A percentile compares a stretch with the other conserved stretches of the same genome.
phyloP scores from a whole-genome alignment of 1,140 invertebrate genomes.

The Colletes gigas region DNA sequence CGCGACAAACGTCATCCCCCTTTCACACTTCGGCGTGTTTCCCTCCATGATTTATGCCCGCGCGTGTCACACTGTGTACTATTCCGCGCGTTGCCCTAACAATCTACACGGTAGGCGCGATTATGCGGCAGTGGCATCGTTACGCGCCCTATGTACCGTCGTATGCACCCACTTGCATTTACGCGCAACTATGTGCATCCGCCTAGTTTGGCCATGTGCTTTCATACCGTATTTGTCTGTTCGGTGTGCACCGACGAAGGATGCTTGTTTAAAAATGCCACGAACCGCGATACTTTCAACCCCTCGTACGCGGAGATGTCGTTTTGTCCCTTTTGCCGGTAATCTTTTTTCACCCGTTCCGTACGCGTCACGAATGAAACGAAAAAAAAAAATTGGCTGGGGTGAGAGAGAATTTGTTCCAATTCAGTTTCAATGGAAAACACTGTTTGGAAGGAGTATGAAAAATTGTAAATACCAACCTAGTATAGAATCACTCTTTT shows the following conservation, averaged over 20 bases:
- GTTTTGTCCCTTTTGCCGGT: neutral
- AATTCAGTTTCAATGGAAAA: neutral
- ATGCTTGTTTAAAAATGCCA: neutral
- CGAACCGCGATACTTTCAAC: neutral
- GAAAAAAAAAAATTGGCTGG: neutral
- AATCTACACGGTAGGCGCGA: slow-evolving; percentile 25
- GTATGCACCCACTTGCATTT: neutral
- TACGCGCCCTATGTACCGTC: neutral
- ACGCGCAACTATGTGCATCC: neutral
- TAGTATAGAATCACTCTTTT: no score
- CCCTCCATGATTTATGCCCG: slow-evolving; percentile 40
- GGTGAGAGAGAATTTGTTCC: neutral
- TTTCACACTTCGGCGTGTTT: neutral
- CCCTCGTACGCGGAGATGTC: neutral
- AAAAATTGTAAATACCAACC: no score
- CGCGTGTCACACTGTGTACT: slow-evolving; percentile 45
- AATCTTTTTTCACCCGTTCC: no score
- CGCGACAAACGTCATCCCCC: slow-evolving; percentile 12
- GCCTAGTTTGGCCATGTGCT: neutral
- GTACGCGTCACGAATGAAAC: neutral
- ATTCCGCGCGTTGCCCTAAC: slow-evolving; percentile 21
- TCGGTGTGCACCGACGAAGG: neutral
- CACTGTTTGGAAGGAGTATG: no score
- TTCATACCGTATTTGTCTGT: neutral
- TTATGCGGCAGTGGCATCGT: slow-evolving; percentile 14